Base-by-base conservation (phyloP, 2,113 vertebrate species). In the Chloebia gouldiae region DNA sequence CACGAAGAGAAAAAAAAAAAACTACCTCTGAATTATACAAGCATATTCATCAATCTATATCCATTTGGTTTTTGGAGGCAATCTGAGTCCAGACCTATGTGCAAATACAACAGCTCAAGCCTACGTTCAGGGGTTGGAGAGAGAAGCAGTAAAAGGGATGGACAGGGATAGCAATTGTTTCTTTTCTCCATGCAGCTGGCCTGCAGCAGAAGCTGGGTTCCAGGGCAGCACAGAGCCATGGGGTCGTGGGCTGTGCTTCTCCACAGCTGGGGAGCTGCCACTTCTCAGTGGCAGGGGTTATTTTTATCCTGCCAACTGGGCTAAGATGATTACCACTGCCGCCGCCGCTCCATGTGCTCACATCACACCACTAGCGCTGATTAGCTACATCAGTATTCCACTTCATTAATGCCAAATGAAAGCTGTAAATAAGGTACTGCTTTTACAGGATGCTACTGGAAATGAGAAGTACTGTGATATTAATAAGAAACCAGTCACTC, bases 341-440 rank as follows among this genome's bases (percentile, higher is more conserved):
- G 0, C 88, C 6, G 7, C 59, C 1, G 2, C 92, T 42, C 81
- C 7, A 4, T 2, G 1, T 28, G 85, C 89, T 61, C 66, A 75
- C 65, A 64, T 88, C 90, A 86, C 15, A 81, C 42, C 10, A 4
- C 88, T 91, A 66, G 37, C 1, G 1, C 79, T 96, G 95, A 96
- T 97, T 95, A 97, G 92, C 95, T 61, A 22, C 94, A 96, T 95
- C 93, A 86, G 91, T 92, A 94, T 83, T 88, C 94, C 88, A 92
- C 94, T 94, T 95, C 91, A 95, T 96, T 96, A 97, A 91, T 80
- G 92, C 30, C 8, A 85, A 86, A 95, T 28, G 81, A 93, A 95
- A 93, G 80, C 93, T 89, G 83, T 77, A 97, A 96, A 97, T 86
- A 95, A 92, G 71, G 31, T 83, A 71, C 78, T 78, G 85, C 33